Evolutionary conservation across 2,797 vertebrate species (phyloP).

Genomic region (Silurus lanzhouensis): DNA sequence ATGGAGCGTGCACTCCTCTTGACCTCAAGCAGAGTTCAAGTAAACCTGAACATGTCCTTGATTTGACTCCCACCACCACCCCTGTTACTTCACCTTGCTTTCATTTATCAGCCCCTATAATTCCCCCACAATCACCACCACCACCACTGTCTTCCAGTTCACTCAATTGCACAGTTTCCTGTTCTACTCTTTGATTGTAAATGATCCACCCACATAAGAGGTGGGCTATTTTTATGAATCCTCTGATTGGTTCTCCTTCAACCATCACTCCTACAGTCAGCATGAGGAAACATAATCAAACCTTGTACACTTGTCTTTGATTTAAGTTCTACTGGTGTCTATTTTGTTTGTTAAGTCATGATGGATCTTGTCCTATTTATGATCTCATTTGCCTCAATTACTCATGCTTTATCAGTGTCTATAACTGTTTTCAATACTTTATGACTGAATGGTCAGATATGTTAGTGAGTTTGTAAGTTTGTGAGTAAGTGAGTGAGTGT

Average conservation of each 20-base stretch:
- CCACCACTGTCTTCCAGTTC: not conserved
- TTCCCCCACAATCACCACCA: not conserved
- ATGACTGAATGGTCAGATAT: not conserved
- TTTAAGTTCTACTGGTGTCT: slow-evolving; percentile 12
- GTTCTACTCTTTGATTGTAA: not conserved
- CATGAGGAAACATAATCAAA: not conserved
- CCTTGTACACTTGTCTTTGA: slow-evolving; percentile 25
- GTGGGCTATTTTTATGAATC: not conserved
- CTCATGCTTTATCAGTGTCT: slow-evolving; percentile 1
- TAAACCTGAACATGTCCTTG: slow-evolving; percentile 53
- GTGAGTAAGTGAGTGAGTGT: not conserved
- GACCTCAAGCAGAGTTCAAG: slow-evolving; percentile 53
- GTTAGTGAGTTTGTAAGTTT: not conserved
- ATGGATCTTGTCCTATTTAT: slow-evolving; percentile 34
- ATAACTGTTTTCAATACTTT: not conserved
- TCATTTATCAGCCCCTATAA: slow-evolving; percentile 46
- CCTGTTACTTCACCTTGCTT: slow-evolving; percentile 19
- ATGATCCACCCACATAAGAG: slow-evolving; percentile 11
- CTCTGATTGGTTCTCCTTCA: slow-evolving; percentile 22
- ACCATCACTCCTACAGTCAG: slow-evolving; percentile 13
- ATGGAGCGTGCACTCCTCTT: slow-evolving; percentile 42
- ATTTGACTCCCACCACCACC: slow-evolving; percentile 45
- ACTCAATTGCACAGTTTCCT: slow-evolving; percentile 15
- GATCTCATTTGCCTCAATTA: slow-evolving; percentile 6
- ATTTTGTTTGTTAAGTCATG: not conserved